Conservation (phyloP, 92 coral and sea anemone species). For the Porites rus region DNA sequence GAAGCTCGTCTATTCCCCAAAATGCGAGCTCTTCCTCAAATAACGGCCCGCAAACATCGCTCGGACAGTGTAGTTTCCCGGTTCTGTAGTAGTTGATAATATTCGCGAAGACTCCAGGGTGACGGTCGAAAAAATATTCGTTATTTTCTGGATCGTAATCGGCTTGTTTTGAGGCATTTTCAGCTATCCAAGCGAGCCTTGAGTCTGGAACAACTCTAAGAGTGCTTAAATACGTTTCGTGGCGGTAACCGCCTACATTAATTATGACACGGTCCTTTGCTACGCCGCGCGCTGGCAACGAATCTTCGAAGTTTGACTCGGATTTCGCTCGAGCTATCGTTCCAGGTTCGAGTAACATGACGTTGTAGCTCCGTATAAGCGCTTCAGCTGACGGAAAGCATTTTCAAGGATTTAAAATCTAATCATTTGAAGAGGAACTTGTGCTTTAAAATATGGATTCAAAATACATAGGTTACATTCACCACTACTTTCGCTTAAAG, state of each 20-base stretch:
- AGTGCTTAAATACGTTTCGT: conserved; percentile 96
- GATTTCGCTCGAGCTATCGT: conserved; percentile 51
- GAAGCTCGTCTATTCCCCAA: conserved; percentile 99
- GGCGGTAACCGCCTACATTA: conserved; percentile 97
- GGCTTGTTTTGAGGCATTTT: conserved; percentile 90
- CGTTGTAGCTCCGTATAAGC: background rate
- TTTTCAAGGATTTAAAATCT: conserved; percentile 2
- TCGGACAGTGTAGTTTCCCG: conserved; percentile 97
- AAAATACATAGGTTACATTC: conserved; percentile 24
- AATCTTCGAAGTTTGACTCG: conserved; percentile 74
- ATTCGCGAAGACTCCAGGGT: conserved; percentile 93
- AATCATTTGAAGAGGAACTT: conserved; percentile 4
- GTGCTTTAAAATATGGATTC: conserved; percentile 2
- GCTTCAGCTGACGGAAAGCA: background rate
- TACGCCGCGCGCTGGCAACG: conserved; percentile 70
- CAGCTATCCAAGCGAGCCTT: conserved; percentile 98
- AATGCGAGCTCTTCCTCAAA: conserved; percentile 96
- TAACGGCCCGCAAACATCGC: conserved; percentile 97
- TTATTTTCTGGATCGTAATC: conserved; percentile 93
- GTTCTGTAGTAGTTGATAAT: conserved; percentile 96
- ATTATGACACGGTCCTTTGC: conserved; percentile 87
- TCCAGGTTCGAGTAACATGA: conserved; percentile 40
- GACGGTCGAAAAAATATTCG: conserved; percentile 96
- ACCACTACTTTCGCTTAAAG: background rate
- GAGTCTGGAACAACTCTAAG: conserved; percentile 96